Percentiles rank a stretch among this genome's conserved stretches.
These are phyloP conservation scores for Toxotes jaculatrix DNA, from an alignment of 2,113 vertebrate genomes.

Conservation along the genomic window DNA sequence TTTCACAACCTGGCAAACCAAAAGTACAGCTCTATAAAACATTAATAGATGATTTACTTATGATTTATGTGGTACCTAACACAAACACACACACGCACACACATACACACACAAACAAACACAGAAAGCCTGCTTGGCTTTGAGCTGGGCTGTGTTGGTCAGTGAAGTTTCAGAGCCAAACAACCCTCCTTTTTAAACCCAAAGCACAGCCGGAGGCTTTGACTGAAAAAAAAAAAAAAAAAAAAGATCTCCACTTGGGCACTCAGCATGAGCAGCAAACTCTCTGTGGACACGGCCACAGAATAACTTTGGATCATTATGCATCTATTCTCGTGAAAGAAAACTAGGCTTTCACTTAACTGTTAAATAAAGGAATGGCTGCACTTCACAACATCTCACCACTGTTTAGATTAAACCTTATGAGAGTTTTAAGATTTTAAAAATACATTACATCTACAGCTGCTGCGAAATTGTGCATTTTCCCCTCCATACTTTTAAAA, in stretches of 20 bases:
- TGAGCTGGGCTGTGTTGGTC: slow-evolving; percentile 20
- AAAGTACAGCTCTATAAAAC: neutral
- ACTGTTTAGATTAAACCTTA: neutral
- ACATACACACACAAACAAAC: slow-evolving; percentile 14
- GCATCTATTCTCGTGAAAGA: slow-evolving; percentile 9
- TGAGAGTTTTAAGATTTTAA: neutral
- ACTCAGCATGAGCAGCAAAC: slow-evolving; percentile 36
- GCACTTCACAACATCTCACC: slow-evolving; percentile 11
- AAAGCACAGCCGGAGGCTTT: slow-evolving; percentile 62
- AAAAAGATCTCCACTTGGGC: slow-evolving; percentile 37
- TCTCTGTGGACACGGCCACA: slow-evolving; percentile 17
- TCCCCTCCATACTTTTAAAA: too few relatives aligned
- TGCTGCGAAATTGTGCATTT: neutral
- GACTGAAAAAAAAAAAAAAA: slow-evolving; percentile 44
- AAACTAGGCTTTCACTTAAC: slow-evolving; percentile 12
- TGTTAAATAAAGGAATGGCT: neutral
- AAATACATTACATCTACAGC: neutral
- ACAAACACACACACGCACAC: slow-evolving; percentile 6
- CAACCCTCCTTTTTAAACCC: slow-evolving; percentile 30
- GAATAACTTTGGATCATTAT: slow-evolving; percentile 17
- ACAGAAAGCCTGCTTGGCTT: neutral
- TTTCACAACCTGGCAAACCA: neutral
- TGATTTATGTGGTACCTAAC: neutral
- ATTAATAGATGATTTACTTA: neutral
- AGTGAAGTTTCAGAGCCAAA: slow-evolving; percentile 39